phyloP scores from a whole-genome alignment of 2,888 invertebrate genomes.

The Carabus problematicus region DNA sequence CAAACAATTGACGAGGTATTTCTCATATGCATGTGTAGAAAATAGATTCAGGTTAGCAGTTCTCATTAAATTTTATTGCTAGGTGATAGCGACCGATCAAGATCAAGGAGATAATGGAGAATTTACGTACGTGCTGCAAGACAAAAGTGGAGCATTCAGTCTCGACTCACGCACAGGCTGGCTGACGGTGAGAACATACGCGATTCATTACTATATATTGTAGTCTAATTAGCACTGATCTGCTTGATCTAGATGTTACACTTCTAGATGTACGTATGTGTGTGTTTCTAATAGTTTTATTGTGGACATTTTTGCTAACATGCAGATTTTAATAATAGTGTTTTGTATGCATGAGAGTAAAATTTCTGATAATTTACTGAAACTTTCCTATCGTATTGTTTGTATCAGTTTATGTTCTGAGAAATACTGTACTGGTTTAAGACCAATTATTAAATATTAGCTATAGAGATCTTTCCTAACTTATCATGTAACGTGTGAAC shows the following conservation, averaged over 20 bases:
- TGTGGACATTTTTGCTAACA: constrained; percentile 15
- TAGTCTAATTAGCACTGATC: constrained; percentile 3
- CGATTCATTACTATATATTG: constrained; percentile 16
- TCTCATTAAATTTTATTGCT: constrained; percentile 62
- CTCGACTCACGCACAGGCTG: constrained; percentile 83
- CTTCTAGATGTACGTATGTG: too few relatives aligned
- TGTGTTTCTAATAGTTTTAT: too few relatives aligned
- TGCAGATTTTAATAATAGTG: constrained; percentile 17
- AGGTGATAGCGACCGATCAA: constrained; percentile 77
- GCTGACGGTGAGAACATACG: constrained; percentile 73
- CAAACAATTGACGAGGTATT: too few relatives aligned
- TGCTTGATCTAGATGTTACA: background rate
- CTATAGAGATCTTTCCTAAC: background rate
- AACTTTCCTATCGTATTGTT: background rate
- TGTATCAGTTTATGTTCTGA: background rate
- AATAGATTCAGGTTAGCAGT: background rate
- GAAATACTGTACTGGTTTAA: constrained; percentile 5
- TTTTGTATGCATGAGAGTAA: constrained; percentile 18
- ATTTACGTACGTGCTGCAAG: constrained; percentile 79
- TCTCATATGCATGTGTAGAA: background rate
- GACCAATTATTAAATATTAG: background rate
- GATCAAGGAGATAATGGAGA: constrained; percentile 88
- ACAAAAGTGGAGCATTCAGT: constrained; percentile 77
- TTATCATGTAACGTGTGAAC: background rate
- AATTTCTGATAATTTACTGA: constrained; percentile 27